phyloP scores from a whole-genome alignment of 2,113 vertebrate species.

The Urocitellus parryii region DNA sequence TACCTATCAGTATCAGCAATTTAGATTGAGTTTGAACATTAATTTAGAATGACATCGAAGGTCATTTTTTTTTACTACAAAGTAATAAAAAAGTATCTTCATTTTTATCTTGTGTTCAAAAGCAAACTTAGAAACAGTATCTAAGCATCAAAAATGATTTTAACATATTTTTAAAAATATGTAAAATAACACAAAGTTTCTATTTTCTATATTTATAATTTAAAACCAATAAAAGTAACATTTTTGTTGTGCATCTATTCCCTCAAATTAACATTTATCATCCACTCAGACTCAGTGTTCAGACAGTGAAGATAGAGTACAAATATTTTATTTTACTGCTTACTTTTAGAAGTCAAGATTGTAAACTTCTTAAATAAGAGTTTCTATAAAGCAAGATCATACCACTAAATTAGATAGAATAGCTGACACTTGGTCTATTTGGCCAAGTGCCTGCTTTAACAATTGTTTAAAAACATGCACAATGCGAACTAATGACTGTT shows the following conservation, averaged over 20 bases:
- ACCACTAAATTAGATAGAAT: neutral
- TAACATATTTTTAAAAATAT: constrained; percentile 5
- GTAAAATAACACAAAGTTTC: neutral
- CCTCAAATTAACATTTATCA: constrained; percentile 31
- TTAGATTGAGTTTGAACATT: neutral
- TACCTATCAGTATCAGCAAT: neutral
- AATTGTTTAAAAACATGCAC: constrained; percentile 54
- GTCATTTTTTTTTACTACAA: neutral
- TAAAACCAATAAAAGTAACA: constrained; percentile 46
- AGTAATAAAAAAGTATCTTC: constrained; percentile 16
- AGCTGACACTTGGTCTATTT: neutral
- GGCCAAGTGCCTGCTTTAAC: neutral
- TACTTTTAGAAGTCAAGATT: neutral
- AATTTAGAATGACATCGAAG: neutral
- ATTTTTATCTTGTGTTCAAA: constrained; percentile 29
- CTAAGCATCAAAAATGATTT: neutral
- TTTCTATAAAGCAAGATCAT: neutral
- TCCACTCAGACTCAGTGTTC: neutral
- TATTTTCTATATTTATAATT: constrained; percentile 43
- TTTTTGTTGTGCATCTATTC: neutral
- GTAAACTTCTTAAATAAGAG: constrained; percentile 36
- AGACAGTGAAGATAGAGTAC: neutral
- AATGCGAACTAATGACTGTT: constrained; percentile 20
- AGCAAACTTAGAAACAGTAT: neutral
- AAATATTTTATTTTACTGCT: constrained; percentile 20